Evolutionary conservation across 2,888 invertebrate species (phyloP), one percentile per base, ranked within the genome.

Genomic region (Drosophila hamatofila): DNA sequence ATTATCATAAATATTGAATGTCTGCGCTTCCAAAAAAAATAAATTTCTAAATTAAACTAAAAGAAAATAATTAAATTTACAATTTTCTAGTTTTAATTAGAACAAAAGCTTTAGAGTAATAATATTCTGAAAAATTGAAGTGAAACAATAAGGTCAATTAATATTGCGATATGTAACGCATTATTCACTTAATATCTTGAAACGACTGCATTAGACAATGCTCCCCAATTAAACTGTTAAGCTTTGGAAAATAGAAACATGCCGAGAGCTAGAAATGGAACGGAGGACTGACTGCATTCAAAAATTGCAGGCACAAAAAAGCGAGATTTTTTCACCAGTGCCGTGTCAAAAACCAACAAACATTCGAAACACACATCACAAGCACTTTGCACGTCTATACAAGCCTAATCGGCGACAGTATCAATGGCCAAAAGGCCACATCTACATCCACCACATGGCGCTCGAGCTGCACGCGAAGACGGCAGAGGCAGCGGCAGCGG

Each of bases 351-450:
- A 88, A 79, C 66, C 88, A 85, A 79, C 81, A 83, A 85, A 88
- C 88, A 88, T 69, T 62, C 75, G 65, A 71, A 81, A 75, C 85
- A 85, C 77, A 76, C 86, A 75, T 77, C 83, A 73, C 84, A 85
- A 80, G 73, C 84, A 82, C 85, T 84, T 84, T 84, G 82, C 83
- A 80, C 86, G 75, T 88, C 80, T 73, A 83, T 83, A 85, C 83
- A 79, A 66, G 81, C 88, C 85, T 85, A 88, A 85, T 85, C 84
- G 86, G 86, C 77, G 88, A 88, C 86, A 85, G 84, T 88, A 85
- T 85, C 88, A 73, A 75, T 81, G 64, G 60, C 37, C 70, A 62
- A 60, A 44, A 59, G 70, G 57, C 55, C 35, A 54, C 67, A 49
- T 55, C 59, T 46, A 71, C 49, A 72, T 71, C 74, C 60, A 55